Evolutionary conservation across 2,113 vertebrate genomes (phyloP).

Genomic region (Tonatia bakeri): DNA sequence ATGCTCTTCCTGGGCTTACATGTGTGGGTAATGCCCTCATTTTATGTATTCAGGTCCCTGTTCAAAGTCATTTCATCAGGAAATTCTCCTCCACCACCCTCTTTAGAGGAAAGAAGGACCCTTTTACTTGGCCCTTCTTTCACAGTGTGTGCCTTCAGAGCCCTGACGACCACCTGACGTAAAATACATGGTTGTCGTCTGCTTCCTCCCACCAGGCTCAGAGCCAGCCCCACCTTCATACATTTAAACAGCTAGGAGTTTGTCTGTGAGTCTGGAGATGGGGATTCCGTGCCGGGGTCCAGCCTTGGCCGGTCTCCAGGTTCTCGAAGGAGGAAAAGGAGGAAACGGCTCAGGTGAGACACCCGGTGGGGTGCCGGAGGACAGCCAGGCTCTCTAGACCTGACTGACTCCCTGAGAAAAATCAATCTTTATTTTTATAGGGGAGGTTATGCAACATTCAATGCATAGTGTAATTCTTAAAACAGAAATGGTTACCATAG

Average conservation of each 20-base stretch:
- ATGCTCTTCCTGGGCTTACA: not conserved
- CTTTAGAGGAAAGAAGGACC: no score
- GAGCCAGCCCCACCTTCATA: not conserved
- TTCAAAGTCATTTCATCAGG: not conserved
- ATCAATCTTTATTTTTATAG: no score
- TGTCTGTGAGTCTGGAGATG: not conserved
- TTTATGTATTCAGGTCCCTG: not conserved
- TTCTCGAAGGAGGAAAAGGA: no score
- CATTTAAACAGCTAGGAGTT: not conserved
- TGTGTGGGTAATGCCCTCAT: not conserved
- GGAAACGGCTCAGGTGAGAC: no score
- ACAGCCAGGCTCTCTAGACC: no score
- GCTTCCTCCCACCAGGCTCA: not conserved
- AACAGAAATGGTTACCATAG: no score
- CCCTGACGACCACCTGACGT: not conserved
- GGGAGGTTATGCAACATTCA: no score
- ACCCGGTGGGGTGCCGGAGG: no score
- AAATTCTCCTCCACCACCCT: not conserved
- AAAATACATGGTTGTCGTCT: not conserved
- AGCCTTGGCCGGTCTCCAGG: no score
- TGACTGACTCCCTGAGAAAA: no score
- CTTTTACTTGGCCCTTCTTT: not conserved
- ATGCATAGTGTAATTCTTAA: no score
- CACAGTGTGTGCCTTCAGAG: not conserved
- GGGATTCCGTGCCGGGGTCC: no score